These are phyloP conservation scores for Cephus cinctus DNA, from an alignment of 1,140 invertebrate genomes.

Conservation along the genomic window DNA sequence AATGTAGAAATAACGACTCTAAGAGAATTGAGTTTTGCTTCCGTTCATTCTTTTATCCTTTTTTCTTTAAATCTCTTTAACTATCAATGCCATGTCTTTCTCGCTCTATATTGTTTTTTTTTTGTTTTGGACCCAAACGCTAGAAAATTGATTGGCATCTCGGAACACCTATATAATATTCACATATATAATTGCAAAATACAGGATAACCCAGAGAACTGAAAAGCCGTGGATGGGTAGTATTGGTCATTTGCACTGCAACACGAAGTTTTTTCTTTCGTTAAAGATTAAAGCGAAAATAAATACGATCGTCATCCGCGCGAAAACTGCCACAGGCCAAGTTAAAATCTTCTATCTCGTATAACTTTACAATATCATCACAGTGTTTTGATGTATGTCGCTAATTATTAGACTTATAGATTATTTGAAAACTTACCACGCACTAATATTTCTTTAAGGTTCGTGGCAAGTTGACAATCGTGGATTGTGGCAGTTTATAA, in stretches of 20 bases:
- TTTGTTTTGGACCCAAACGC: conserved; percentile 29
- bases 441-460: conserved; percentile 4
- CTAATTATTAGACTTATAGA: conserved; percentile 25
- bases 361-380: conserved; percentile 41
- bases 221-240: conserved; percentile 41
- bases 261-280: no score
- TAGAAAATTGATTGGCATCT: conserved; percentile 43
- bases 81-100: conserved; percentile 5
- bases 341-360: conserved; percentile 23
- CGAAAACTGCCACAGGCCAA: conserved; percentile 17
- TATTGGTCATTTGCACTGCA: conserved; percentile 8
- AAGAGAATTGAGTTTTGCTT: no score
- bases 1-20: conserved; percentile 18
- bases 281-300: conserved; percentile 14
- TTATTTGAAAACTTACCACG: conserved; percentile 23
- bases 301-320: conserved; percentile 23
- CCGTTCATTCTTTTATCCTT: conserved; percentile 14
- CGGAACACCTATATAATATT: conserved; percentile 36
- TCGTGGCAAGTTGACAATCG: conserved; percentile 20
- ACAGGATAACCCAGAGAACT: conserved; percentile 37
- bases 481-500: conserved; percentile 33
- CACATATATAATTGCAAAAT: conserved; percentile 27
- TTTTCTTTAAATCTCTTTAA: conserved; percentile 11
- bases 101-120: background rate
- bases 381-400: conserved; percentile 43